A percentile compares a stretch with the other conserved stretches of the same genome.
Conservation (phyloP, 1,140 invertebrate genomes). For the Dysdera silvatica region DNA sequence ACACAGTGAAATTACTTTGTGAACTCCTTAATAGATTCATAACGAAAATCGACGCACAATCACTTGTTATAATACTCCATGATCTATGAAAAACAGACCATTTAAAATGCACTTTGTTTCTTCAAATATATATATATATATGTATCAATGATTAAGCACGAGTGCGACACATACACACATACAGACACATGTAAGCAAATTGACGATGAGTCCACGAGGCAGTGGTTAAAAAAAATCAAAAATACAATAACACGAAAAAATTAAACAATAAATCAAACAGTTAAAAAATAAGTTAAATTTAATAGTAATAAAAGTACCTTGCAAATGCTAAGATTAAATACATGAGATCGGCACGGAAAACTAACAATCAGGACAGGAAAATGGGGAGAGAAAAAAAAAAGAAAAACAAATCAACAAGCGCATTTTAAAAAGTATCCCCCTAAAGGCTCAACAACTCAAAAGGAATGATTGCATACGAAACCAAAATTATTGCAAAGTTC, state of each 20-base stretch:
- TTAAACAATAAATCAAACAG: conserved; percentile 25
- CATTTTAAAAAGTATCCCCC: not conserved
- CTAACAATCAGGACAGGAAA: conserved; percentile 9
- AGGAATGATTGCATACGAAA: conserved; percentile 31
- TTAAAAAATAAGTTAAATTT: conserved; percentile 20
- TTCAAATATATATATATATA: too few species aligned
- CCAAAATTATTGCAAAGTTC: conserved; percentile 22
- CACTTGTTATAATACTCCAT: too few species aligned
- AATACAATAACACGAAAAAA: conserved; percentile 19
- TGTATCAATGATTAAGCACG: too few species aligned
- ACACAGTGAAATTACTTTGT: too few species aligned
- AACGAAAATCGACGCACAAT: too few species aligned
- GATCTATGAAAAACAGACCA: too few species aligned
- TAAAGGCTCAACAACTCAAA: conserved; percentile 8
- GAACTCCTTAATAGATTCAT: too few species aligned
- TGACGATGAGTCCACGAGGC: too few species aligned
- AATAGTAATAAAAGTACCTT: conserved; percentile 21
- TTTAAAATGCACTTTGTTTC: too few species aligned
- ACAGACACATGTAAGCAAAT: too few species aligned
- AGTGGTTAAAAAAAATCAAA: conserved; percentile 15
- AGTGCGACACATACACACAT: too few species aligned
- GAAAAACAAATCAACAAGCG: conserved; percentile 2
- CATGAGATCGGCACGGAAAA: conserved; percentile 21
- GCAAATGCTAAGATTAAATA: conserved; percentile 18
- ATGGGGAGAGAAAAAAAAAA: conserved; percentile 8